A percentile compares a stretch with the other conserved stretches of the same genome.
Conservation (phyloP, 2,113 vertebrate genomes). For the Hiodon alosoides region DNA sequence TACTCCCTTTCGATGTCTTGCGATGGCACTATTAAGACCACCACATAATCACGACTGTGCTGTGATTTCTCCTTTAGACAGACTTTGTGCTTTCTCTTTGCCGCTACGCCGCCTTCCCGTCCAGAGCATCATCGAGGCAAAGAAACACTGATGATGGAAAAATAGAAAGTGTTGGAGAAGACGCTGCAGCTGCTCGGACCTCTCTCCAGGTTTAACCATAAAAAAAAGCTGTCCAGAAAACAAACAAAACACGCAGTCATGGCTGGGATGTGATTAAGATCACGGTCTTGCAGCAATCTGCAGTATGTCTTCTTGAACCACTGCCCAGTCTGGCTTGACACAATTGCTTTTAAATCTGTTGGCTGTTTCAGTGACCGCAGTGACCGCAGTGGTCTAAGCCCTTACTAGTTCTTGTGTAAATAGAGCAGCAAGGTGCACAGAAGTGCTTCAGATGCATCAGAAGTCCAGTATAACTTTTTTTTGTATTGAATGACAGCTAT, state of each 20-base stretch:
- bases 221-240: no score
- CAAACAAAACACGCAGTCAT: background rate
- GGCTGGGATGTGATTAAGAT: background rate
- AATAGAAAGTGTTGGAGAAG: background rate
- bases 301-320: background rate
- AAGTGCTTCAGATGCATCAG: constrained; percentile 27
- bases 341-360: background rate
- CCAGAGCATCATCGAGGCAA: background rate
- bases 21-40: background rate
- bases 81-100: background rate
- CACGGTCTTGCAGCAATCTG: background rate
- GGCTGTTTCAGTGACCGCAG: background rate
- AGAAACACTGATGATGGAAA: background rate
- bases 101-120: background rate
- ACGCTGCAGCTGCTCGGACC: background rate
- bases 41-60: background rate
- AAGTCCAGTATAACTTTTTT: constrained; percentile 1
- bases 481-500: background rate
- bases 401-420: constrained; percentile 22
- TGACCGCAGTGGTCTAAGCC: constrained; percentile 17
- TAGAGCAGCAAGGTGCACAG: constrained; percentile 22
- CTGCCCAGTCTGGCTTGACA: background rate
- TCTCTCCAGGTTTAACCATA: background rate
- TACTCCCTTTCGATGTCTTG: no score
- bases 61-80: background rate